Base-by-base conservation (phyloP, 2,888 invertebrate species). In the Sinotaia quadrata region DNA sequence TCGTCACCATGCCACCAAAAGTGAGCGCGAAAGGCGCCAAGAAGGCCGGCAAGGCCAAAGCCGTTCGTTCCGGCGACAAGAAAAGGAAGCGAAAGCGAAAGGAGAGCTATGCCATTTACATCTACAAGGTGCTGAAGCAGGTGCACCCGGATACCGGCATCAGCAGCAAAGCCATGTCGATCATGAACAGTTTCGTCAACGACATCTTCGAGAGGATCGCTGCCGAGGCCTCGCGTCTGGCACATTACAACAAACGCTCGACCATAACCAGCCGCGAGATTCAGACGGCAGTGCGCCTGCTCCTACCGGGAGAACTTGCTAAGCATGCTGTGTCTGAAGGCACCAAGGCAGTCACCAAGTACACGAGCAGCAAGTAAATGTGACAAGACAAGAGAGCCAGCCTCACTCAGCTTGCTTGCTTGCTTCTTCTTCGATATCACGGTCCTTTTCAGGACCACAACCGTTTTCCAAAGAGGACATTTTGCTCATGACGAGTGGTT, bases 281-380 rank as follows among this genome's bases (percentile, higher is more conserved):
- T 15, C 92, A 93, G 80, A 91, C 92, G 0, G 93, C 93, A 0
- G 91, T 93, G 0, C 90, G 91, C 51, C 89, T 93, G 0, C 80
- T 94, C 0, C 87, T 94, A 4, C 93, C 93, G 0, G 93, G 93
- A 7, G 93, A 94, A 82, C 84, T 94, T 68, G 92, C 92, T 0
- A 93, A 92, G 72, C 93, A 93, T 85, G 93, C 93, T 0, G 91
- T 81, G 41, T 72, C 69, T 44, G 80, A 81, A 61, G 79, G 80
- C 52, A 81, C 82, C 59, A 82, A 82, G 69, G 81, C 93, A 12
- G 81, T 81, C 34, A 81, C 81, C 67, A 82, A 82, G 71, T 81
- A 81, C 75, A 81, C 80, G 52, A 78, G 76, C 77, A 78, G 79
- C 75, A 79, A 80, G 71, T 74, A 77, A 71, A 52, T n/a, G n/a